Percentiles rank a stretch among this genome's conserved stretches.
Evolutionary conservation across 2,888 invertebrate species (phyloP).

Genomic region (Halictus ligatus): DNA sequence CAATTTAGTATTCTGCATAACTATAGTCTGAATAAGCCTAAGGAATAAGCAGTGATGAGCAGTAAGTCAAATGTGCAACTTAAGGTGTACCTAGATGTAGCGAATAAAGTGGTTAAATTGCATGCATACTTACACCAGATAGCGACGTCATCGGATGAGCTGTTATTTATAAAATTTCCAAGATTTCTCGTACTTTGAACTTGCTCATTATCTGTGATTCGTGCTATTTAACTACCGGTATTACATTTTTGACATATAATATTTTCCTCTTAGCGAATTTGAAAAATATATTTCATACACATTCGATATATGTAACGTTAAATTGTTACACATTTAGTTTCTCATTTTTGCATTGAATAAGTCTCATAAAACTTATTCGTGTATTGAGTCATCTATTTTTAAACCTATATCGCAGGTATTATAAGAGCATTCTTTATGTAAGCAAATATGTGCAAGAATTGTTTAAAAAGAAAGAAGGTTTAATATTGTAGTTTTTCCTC

Average conservation of each 20-base stretch:
- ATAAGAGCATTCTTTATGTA: neutral
- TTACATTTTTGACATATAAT: constrained; percentile 12
- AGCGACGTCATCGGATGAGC: constrained; percentile 64
- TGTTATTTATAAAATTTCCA: constrained; percentile 72
- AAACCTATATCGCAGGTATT: neutral
- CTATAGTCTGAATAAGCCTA: neutral
- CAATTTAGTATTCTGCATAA: no score
- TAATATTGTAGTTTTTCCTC: neutral
- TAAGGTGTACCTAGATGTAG: constrained; percentile 9
- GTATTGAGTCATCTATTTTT: constrained; percentile 4
- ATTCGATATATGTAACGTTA: neutral
- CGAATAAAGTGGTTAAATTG: constrained; percentile 15
- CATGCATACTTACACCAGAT: constrained; percentile 10
- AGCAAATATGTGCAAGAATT: neutral
- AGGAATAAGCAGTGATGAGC: neutral
- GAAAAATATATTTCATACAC: neutral
- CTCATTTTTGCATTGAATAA: neutral
- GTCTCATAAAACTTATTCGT: neutral
- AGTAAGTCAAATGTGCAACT: neutral
- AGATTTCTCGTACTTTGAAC: constrained; percentile 71
- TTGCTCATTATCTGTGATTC: constrained; percentile 43
- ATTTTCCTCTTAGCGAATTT: constrained; percentile 8
- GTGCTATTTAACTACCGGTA: constrained; percentile 23
- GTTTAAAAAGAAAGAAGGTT: neutral
- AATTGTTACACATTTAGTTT: neutral